Evolutionary conservation across 1,140 invertebrate genomes (phyloP), one percentile per base, ranked within the genome.

Genomic region (Pseudomyrmex cubaensis): DNA sequence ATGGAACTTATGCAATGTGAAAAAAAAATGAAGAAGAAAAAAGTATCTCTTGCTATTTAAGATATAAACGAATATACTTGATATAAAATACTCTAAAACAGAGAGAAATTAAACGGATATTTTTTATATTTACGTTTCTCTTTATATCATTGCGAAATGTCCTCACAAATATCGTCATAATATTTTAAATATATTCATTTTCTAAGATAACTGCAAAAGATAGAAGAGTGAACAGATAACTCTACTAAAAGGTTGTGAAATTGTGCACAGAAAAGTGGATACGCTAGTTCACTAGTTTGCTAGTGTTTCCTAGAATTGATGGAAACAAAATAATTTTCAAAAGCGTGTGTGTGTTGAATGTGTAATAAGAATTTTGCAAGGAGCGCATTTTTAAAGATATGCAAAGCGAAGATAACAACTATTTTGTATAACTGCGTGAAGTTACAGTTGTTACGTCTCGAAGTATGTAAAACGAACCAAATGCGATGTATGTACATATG

Each of bases 401-500:
- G 25, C 25, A 25, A n/a, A 12, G 1, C 15, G 13, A 59, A 5
- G 17, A 12, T 20, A 17, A 2, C 54, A 0, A 2, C 10, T 52
- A 8, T 46, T 12, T 17, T 1, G n/a, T 17, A 7, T 8, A 63
- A 54, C 0, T 70, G 15, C 1, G 35, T 57, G 48, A 64, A 15
- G 15, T 25, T 25, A 25, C 25, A 50, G n/a, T 59, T 20, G 64
- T 59, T 20, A 2, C 22, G 12, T 69, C 15, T 61, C 25, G n/a
- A 59, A 61, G 12, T 59, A 57, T 48, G 15, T 17, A 57, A 12
- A 2, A 46, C 5, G 12, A 67, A 66, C 13, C 17, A 48, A 54
- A 50, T 17, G 63, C 74, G 12, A 70, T 48, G 48, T 70, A 59
- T 56, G 78, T 82, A 75, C 59, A 82, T 82, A 82, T 4, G 7